Base-by-base conservation (phyloP, 1,140 invertebrate species). In the Papilio machaon region DNA sequence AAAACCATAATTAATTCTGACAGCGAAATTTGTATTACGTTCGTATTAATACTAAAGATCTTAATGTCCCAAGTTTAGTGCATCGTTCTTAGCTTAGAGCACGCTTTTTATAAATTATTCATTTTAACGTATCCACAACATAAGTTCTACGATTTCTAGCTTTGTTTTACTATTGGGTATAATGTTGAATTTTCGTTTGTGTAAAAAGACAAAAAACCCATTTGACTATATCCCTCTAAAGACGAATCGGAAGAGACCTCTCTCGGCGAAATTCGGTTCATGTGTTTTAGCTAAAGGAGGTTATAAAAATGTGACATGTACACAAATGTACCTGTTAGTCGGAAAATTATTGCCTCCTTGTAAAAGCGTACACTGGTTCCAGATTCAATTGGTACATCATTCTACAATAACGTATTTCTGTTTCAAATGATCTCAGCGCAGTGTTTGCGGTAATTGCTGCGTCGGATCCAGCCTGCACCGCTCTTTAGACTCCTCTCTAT, bases 1-100 rank as follows among this genome's bases (percentile, higher is more conserved):
- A 76, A 76, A 49, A 47, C 43, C 47, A 76, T 76, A 76, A 76
- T 76, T 76, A 76, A 76, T 76, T 49, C 74, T 76, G 47, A 76
- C 74, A 54, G 74, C 19, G 46, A 52, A 76, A 76, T 76, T 76
- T 76, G 74, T 49, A 46, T 13, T 30, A 15, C 47, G 47, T 52
- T 52, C 74, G 74, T 76, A 52, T 52, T 46, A 73, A n/a, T 73
- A 46, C 43, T 73, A 73, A 73, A 47, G 38, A 73, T 5, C 30
- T 70, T 70, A 70, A 70, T 70, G 30, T 35, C 30, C 64, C 13
- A 15, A 70, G 64, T 70, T 70, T 70, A 70, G 64, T 70, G 9
- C 54, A 17, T 64, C 64, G 30, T 70, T 70, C 64, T 70, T 70
- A 38, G 64, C 64, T 70, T 35, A 70, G 30, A 70, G 64, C 30